Percentiles rank a stretch among this genome's conserved stretches.
phyloP scores from a whole-genome alignment of 92 coral and sea anemone genomes.

The Actinernus sp. region DNA sequence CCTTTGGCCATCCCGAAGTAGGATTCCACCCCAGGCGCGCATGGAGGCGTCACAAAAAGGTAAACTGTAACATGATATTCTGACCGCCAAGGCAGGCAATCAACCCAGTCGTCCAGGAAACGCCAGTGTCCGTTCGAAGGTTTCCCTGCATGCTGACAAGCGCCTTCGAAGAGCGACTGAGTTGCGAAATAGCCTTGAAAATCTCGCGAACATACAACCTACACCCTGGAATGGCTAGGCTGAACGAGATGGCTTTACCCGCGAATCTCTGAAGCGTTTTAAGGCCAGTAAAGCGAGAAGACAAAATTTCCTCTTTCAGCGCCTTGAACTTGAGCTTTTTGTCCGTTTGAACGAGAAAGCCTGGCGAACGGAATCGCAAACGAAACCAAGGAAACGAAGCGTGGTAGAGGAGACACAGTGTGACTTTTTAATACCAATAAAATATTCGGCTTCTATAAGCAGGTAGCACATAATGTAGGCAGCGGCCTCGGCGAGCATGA shows the following conservation, averaged over 20 bases:
- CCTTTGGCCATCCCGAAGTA: slow-evolving; percentile 18
- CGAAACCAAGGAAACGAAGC: slow-evolving; percentile 13
- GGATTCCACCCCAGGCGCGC: slow-evolving; percentile 27
- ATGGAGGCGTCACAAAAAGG: slow-evolving; percentile 12
- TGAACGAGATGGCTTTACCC: slow-evolving; percentile 52
- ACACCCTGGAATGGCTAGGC: slow-evolving; percentile 57
- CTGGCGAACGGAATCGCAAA: too few relatives aligned
- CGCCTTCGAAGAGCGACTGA: slow-evolving; percentile 12
- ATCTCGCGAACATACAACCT: slow-evolving; percentile 39
- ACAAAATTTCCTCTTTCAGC: slow-evolving; percentile 8
- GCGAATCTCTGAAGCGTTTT: slow-evolving; percentile 50
- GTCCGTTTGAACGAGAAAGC: slow-evolving; percentile 14
- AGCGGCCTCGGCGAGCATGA: slow-evolving; percentile 31
- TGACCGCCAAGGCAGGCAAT: slow-evolving; percentile 18
- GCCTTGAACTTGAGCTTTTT: slow-evolving; percentile 9
- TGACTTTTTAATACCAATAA: slow-evolving; percentile 17
- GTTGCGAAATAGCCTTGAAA: slow-evolving; percentile 23
- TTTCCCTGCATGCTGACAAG: too few relatives aligned
- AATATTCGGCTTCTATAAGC: slow-evolving; percentile 37
- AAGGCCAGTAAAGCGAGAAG: slow-evolving; percentile 1
- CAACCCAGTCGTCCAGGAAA: slow-evolving; percentile 17
- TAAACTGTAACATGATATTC: slow-evolving; percentile 9
- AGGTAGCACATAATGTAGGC: slow-evolving; percentile 43
- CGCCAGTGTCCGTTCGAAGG: too few relatives aligned
- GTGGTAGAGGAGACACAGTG: slow-evolving; percentile 12